Base-by-base conservation (phyloP, 2,113 vertebrate genomes). In the Forbesichthys papilliferus region DNA sequence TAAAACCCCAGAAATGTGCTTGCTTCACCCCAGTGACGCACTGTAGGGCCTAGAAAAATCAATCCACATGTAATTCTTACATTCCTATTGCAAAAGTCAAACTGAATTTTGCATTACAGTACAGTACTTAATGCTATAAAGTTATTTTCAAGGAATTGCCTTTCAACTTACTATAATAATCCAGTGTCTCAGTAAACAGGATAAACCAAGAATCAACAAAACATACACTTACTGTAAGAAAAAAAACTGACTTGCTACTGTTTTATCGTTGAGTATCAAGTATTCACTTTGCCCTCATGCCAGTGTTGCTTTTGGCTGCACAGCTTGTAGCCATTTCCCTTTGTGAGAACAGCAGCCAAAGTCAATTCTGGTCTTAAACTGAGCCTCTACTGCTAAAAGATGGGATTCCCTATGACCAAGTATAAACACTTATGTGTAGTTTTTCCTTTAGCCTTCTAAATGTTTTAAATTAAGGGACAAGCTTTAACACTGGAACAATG, bases 311-410 rank as follows among this genome's bases (percentile, higher is more conserved):
- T 87, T 82, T 91, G 85, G 90, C 86, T 70, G 78, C 16, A 8
- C 70, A 60, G 69, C 82, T 66, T 1, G 48, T 61, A 86, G 73
- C 79, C 82, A 78, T 88, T 91, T 84, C 86, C 86, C 80, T 70
- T 64, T 64, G 64, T 84, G 71, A 87, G 84, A 87, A 77, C 9
- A 68, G 69, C 77, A 80, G 91, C 87, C 94, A 93, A 94, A 89
- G 77, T 87, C 81, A 93, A 93, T 77, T 75, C 49, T 59, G 11
- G 62, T 18, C 8, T 60, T 81, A 84, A 79, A 86, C 70, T 81
- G 60, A 77, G 18, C 68, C 56, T 85, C 48, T 81, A 75, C 76
- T 61, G 68, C 62, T 84, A 79, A 84, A 78, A 70, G 73, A 83
- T 52, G 71, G 82, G 78, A 83, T 80, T 87, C 69, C 79, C 83